These are phyloP conservation scores for Oxyura jamaicensis DNA, from an alignment of 2,113 vertebrate genomes.

Conservation along the genomic window DNA sequence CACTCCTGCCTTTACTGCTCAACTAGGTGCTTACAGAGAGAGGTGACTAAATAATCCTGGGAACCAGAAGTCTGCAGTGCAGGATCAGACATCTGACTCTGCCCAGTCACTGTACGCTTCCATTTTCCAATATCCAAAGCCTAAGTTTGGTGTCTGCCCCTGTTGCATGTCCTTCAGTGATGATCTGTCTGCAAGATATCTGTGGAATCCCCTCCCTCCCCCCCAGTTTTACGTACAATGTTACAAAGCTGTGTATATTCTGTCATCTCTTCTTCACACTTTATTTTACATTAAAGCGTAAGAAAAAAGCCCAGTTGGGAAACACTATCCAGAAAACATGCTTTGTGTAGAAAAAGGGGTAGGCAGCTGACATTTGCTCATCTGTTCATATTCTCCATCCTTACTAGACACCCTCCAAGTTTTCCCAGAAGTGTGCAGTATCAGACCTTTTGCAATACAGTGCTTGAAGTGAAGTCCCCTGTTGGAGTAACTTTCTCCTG, in stretches of 20 bases:
- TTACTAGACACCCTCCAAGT: not conserved
- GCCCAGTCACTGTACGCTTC: not conserved
- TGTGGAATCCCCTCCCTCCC: not conserved
- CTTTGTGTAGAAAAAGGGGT: not conserved
- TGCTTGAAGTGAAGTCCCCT: not conserved
- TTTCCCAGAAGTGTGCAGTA: not conserved
- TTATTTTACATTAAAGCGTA: not conserved
- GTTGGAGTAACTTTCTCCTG: not conserved
- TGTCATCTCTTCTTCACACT: not conserved
- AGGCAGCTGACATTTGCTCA: not conserved
- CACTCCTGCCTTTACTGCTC: not conserved
- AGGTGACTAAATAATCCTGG: not conserved
- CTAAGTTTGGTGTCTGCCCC: accelerated
- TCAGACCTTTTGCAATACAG: not conserved
- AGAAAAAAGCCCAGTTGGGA: not conserved
- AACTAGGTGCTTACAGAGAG: not conserved
- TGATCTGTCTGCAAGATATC: not conserved
- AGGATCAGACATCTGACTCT: not conserved
- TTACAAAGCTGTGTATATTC: not conserved
- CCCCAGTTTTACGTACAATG: not conserved
- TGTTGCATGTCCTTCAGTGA: not conserved
- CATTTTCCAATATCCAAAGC: not conserved
- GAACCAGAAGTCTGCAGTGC: not conserved
- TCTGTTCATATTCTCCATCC: not conserved
- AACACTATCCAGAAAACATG: not conserved